Evolutionary conservation across 2,113 vertebrate genomes (phyloP).

Genomic region (Melanerpes formicivorus): DNA sequence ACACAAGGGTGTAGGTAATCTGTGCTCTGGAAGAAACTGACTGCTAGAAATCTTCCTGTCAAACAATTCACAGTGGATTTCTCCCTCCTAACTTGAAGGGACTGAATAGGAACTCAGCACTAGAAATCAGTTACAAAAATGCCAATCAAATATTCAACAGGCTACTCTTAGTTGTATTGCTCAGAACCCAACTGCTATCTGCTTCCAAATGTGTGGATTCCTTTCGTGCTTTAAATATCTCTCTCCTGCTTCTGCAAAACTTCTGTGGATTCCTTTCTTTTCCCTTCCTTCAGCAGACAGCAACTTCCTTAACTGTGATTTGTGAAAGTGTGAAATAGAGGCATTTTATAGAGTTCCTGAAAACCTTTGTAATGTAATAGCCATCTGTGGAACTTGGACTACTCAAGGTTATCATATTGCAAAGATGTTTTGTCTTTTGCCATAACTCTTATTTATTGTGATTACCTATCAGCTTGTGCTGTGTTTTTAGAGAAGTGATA

Average conservation of each 20-base stretch:
- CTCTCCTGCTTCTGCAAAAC: not conserved
- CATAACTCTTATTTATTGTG: not conserved
- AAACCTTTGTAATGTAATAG: not conserved
- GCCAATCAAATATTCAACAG: not conserved
- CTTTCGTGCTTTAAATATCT: not conserved
- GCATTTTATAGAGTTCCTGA: not conserved
- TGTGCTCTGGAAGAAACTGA: conserved; percentile 5
- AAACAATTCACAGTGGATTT: not conserved
- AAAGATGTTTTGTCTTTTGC: not conserved
- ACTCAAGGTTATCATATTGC: not conserved
- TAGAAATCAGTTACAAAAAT: not conserved
- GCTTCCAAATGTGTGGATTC: not conserved
- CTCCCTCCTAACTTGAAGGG: not conserved
- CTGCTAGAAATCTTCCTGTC: not conserved
- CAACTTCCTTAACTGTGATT: not conserved
- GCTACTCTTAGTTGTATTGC: not conserved
- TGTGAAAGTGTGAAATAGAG: not conserved
- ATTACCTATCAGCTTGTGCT: not conserved
- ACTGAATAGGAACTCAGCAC: not conserved
- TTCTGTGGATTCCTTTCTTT: not conserved
- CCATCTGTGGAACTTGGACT: not conserved
- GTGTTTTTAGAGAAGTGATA: not conserved
- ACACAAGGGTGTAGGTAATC: conserved; percentile 52
- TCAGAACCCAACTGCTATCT: not conserved
- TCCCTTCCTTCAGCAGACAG: not conserved